These are phyloP conservation scores for Percopsis omiscomaycus DNA, from an alignment of 2,797 vertebrate genomes.

Conservation along the genomic window DNA sequence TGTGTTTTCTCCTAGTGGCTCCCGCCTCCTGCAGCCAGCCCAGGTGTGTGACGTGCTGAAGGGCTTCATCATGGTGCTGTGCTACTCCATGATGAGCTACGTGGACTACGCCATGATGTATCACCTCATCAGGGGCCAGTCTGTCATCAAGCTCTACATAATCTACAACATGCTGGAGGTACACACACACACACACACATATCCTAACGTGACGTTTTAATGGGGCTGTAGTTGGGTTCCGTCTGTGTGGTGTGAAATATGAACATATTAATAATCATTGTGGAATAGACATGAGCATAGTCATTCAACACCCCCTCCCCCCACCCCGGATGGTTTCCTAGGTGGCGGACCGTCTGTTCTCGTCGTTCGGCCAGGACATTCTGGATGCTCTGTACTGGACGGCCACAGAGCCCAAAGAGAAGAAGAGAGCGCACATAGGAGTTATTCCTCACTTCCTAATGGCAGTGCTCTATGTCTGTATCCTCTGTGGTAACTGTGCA, in stretches of 20 bases:
- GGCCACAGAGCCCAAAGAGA: slow-evolving; percentile 93
- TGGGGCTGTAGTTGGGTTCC: not conserved
- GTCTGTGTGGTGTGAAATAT: not conserved
- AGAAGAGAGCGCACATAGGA: slow-evolving; percentile 92
- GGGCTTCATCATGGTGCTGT: slow-evolving; percentile 90
- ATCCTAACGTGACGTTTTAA: not conserved
- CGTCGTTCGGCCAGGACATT: slow-evolving; percentile 96
- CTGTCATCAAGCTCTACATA: slow-evolving; percentile 98
- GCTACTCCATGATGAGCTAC: slow-evolving; percentile 96
- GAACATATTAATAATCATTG: too few relatives aligned
- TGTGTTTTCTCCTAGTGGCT: slow-evolving; percentile 72
- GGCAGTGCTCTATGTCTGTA: slow-evolving; percentile 98
- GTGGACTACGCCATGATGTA: slow-evolving; percentile 99
- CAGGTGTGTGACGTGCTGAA: slow-evolving; percentile 88
- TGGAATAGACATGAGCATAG: too few relatives aligned
- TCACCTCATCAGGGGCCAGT: slow-evolving; percentile 94
- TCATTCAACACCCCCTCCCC: not conserved
- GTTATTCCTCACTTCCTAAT: slow-evolving; percentile 96
- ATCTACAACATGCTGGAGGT: slow-evolving; percentile 99
- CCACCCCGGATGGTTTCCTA: slow-evolving; percentile 47
- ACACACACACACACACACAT: slow-evolving; percentile 16
- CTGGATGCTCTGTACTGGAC: slow-evolving; percentile 97
- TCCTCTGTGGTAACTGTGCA: slow-evolving; percentile 71
- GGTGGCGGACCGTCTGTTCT: slow-evolving; percentile 96
- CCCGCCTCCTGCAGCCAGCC: slow-evolving; percentile 91